A percentile compares a stretch with the other conserved stretches of the same genome.
phyloP scores from a whole-genome alignment of 1,140 invertebrate genomes.

The Orchestia grillus region DNA sequence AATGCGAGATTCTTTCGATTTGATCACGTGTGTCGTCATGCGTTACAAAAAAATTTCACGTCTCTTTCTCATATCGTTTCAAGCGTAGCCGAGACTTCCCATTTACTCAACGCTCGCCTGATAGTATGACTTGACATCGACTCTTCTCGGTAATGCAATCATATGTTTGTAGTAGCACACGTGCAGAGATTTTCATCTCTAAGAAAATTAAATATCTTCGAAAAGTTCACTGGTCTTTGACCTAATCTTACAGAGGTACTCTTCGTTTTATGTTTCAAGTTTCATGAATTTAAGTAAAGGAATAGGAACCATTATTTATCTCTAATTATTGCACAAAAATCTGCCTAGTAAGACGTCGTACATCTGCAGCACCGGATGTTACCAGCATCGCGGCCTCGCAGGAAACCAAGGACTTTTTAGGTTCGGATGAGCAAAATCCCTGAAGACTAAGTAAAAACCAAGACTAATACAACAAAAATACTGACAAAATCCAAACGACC shows the following conservation, averaged over 20 bases:
- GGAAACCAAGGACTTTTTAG: not conserved
- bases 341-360: not conserved
- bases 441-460: not conserved
- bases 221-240: too few relatives aligned
- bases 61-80: too few relatives aligned
- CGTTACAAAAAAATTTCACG: too few relatives aligned
- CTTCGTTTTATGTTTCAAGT: not conserved
- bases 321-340: not conserved
- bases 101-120: too few relatives aligned
- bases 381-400: not conserved
- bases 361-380: not conserved
- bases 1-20: too few relatives aligned
- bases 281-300: not conserved
- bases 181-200: not conserved
- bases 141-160: not conserved
- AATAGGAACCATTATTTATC: not conserved
- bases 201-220: not conserved
- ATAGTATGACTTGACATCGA: too few relatives aligned
- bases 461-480: not conserved
- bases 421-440: not conserved
- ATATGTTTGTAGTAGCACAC: not conserved
- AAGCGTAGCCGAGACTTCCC: too few relatives aligned
- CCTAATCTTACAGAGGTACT: not conserved
- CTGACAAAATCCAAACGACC: not conserved
- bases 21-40: too few relatives aligned